phyloP scores from a whole-genome alignment of 2,888 invertebrate genomes.

The Oscheius sp. region DNA sequence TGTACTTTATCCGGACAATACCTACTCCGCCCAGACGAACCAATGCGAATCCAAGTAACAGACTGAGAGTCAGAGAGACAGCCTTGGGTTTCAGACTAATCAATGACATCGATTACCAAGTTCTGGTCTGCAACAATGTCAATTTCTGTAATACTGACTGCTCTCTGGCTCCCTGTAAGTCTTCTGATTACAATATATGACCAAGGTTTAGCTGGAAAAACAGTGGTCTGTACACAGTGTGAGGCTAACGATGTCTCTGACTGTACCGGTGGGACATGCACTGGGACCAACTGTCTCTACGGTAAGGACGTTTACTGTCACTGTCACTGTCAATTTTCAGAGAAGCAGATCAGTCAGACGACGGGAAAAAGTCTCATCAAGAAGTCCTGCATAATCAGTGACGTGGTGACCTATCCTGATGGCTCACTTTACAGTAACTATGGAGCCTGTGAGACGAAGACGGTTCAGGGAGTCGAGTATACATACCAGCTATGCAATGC shows the following conservation, averaged over 20 bases:
- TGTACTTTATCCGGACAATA: constrained; percentile 49
- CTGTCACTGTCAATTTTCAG: constrained; percentile 15
- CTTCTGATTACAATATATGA: neutral
- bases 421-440: constrained; percentile 38
- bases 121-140: constrained; percentile 49
- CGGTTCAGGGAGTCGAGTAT: constrained; percentile 25
- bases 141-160: constrained; percentile 47
- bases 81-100: constrained; percentile 30
- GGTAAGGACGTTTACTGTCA: constrained; percentile 29
- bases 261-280: constrained; percentile 48
- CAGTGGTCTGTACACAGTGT: constrained; percentile 48
- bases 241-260: constrained; percentile 40
- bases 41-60: constrained; percentile 41
- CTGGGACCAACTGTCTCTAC: constrained; percentile 45
- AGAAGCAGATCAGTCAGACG: constrained; percentile 20
- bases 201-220: neutral
- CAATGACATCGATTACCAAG: constrained; percentile 47
- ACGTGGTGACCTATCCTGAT: constrained; percentile 43
- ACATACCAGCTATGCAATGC: constrained; percentile 50
- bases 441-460: constrained; percentile 42
- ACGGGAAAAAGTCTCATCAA: constrained; percentile 37
- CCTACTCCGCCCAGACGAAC: constrained; percentile 35
- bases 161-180: neutral
- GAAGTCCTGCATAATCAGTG: constrained; percentile 43
- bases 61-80: neutral